Conservation (phyloP, 2,888 invertebrate species). For the Agrilus mali region DNA sequence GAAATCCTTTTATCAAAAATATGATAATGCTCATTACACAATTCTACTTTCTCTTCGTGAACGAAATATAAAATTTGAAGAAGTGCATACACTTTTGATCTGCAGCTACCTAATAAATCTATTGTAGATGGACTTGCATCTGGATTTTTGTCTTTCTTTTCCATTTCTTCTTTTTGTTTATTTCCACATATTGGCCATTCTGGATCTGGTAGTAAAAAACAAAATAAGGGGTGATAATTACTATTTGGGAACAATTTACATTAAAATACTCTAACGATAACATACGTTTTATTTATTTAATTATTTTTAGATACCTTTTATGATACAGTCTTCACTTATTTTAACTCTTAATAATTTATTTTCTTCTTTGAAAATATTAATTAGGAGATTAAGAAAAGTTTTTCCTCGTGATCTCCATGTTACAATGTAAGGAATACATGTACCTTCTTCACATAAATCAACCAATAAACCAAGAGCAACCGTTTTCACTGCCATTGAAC, state of each 20-base stretch:
- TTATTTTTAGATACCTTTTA: too few relatives aligned
- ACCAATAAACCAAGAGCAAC: constrained; percentile 31
- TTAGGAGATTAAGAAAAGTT: constrained; percentile 29
- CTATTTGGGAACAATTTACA: too few relatives aligned
- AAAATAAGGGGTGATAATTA: too few relatives aligned
- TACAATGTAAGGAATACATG: constrained; percentile 30
- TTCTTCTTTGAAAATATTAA: constrained; percentile 33
- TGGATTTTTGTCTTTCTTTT: constrained; percentile 18
- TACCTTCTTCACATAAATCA: constrained; percentile 29
- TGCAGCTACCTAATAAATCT: constrained; percentile 31
- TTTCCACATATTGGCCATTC: constrained; percentile 32
- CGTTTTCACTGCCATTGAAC: constrained; percentile 26
- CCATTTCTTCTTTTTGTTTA: constrained; percentile 28
- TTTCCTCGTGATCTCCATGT: constrained; percentile 32
- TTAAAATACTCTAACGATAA: too few relatives aligned
- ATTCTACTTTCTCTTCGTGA: constrained; percentile 24
- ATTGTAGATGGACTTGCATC: constrained; percentile 27
- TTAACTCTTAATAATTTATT: constrained; percentile 26
- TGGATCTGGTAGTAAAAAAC: constrained; percentile 19
- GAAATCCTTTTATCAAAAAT: constrained; percentile 22
- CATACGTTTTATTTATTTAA: too few relatives aligned
- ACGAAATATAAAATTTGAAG: constrained; percentile 27
- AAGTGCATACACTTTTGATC: constrained; percentile 37
- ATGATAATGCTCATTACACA: constrained; percentile 31
- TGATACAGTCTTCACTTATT: constrained; percentile 11